phyloP scores from a whole-genome alignment of 2,888 invertebrate genomes.

The Stratiomys singularior region DNA sequence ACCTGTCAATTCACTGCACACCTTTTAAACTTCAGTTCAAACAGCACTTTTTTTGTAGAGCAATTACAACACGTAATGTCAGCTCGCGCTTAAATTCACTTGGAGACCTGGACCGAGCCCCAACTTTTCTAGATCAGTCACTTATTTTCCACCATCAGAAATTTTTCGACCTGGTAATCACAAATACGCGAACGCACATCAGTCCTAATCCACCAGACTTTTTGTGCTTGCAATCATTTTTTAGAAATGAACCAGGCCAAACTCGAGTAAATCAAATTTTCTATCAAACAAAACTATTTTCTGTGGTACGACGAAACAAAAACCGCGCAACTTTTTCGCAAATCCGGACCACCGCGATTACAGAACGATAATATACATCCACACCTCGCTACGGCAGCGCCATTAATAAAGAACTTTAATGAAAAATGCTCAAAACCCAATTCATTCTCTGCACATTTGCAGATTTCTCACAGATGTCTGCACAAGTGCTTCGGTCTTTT shows the following conservation, averaged over 20 bases:
- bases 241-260: neutral
- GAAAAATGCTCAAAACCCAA: no score
- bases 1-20: neutral
- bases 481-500: neutral
- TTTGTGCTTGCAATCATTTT: no score
- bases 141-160: neutral
- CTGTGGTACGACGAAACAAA: neutral
- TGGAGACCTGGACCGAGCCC: no score
- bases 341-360: conserved; percentile 48
- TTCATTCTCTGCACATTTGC: conserved; percentile 14
- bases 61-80: neutral
- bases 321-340: conserved; percentile 40
- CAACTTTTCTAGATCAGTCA: neutral
- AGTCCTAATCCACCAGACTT: neutral
- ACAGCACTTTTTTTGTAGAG: neutral
- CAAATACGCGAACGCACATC: neutral
- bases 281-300: neutral
- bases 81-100: neutral
- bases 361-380: conserved; percentile 55
- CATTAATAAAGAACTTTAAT: conserved; percentile 56
- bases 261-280: neutral
- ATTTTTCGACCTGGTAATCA: neutral
- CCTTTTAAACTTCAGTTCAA: neutral
- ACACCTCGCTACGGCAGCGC: conserved; percentile 59
- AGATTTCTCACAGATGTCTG: neutral